Evolutionary conservation across 2,888 invertebrate genomes (phyloP).

Genomic region (Agonopterix subpropinquella): DNA sequence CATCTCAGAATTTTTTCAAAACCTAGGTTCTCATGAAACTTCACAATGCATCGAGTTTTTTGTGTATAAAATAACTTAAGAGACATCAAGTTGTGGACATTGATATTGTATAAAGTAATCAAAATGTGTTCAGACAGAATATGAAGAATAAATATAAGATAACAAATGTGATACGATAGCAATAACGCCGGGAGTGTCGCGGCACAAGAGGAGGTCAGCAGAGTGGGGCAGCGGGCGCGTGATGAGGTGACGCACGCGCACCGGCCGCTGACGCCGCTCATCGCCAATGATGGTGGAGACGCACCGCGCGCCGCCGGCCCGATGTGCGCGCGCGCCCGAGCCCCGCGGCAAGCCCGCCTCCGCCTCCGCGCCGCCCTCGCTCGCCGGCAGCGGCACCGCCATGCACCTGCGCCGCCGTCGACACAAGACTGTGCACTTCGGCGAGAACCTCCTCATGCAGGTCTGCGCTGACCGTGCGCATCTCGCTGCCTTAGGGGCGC

Average conservation of each 20-base stretch:
- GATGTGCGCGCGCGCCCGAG: constrained; percentile 64
- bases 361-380: constrained; percentile 75
- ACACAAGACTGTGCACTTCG: constrained; percentile 87
- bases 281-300: constrained; percentile 74
- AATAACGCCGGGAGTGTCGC: constrained; percentile 22
- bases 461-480: constrained; percentile 82
- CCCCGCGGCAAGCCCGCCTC: constrained; percentile 68
- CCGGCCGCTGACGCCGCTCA: constrained; percentile 69
- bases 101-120: no score
- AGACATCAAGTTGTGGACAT: no score
- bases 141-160: constrained; percentile 18
- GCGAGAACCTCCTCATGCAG: constrained; percentile 83
- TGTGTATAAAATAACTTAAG: no score
- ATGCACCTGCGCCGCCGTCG: constrained; percentile 81
- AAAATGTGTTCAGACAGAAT: no score
- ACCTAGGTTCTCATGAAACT: no score
- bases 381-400: constrained; percentile 63
- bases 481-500: constrained; percentile 64
- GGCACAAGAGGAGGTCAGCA: constrained; percentile 25
- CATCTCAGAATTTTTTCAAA: no score
- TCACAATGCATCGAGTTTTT: no score
- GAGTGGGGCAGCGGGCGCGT: constrained; percentile 30
- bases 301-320: constrained; percentile 66
- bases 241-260: constrained; percentile 69
- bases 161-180: constrained; percentile 26